Conservation (phyloP, 2,797 vertebrate species). For the Mus caroli region DNA sequence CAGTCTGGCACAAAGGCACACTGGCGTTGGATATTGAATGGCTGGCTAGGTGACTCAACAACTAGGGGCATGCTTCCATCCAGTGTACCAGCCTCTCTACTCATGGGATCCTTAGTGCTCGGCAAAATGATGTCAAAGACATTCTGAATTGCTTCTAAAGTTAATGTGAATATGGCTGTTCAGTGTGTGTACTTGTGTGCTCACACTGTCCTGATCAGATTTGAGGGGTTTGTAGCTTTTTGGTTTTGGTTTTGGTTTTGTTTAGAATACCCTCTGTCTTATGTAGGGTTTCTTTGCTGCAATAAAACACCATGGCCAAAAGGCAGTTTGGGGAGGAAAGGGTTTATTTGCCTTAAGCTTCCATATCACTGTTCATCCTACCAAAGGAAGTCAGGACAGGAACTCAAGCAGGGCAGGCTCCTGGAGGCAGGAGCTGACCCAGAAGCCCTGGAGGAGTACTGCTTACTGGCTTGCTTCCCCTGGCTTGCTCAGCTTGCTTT, state of each 20-base stretch:
- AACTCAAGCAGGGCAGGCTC: background rate
- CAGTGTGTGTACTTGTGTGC: background rate
- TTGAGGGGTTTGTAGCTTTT: background rate
- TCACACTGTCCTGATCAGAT: background rate
- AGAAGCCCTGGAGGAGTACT: background rate
- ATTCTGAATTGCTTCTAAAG: conserved; percentile 28
- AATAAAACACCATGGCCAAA: background rate
- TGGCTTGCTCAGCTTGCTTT: background rate
- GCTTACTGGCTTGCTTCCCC: background rate
- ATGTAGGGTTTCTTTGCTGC: background rate
- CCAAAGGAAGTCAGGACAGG: background rate
- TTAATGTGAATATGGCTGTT: background rate
- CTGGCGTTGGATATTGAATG: background rate
- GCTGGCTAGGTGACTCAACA: background rate
- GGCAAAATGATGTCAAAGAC: background rate
- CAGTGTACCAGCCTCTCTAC: background rate
- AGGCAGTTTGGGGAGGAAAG: background rate
- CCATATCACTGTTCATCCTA: background rate
- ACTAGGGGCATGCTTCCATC: background rate
- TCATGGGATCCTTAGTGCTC: background rate
- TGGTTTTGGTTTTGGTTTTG: background rate
- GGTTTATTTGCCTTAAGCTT: background rate
- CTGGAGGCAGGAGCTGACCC: background rate
- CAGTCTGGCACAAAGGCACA: background rate
- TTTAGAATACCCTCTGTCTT: background rate